Percentiles rank a stretch among this genome's conserved stretches.
Conservation (phyloP, 1,140 invertebrate genomes). For the Bombus confusus region DNA sequence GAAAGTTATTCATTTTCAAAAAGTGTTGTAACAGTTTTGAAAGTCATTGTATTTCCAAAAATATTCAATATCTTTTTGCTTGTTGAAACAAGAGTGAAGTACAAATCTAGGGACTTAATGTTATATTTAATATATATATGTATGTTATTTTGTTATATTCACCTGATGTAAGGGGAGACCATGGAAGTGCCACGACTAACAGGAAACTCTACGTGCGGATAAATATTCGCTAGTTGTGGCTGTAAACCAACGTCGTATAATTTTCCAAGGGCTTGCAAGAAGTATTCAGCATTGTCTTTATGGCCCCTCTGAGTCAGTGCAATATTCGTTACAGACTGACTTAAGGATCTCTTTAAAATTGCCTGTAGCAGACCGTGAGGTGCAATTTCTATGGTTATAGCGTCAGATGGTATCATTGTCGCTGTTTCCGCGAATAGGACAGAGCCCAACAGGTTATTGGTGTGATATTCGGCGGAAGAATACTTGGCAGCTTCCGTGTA, state of each 20-base stretch:
- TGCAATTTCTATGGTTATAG: conserved; percentile 91
- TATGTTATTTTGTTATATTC: neutral
- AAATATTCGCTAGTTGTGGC: conserved; percentile 85
- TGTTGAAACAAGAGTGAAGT: too few species aligned
- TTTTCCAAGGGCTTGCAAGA: conserved; percentile 89
- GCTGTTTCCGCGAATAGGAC: conserved; percentile 94
- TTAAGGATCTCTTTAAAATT: conserved; percentile 85
- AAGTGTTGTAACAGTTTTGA: too few species aligned
- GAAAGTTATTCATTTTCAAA: too few species aligned
- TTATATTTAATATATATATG: too few species aligned
- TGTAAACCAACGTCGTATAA: conserved; percentile 87
- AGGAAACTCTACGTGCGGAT: conserved; percentile 86
- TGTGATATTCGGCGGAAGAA: conserved; percentile 95
- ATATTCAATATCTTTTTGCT: too few species aligned
- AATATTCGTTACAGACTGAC: conserved; percentile 86
- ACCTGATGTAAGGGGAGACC: conserved; percentile 85
- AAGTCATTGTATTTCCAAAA: too few species aligned
- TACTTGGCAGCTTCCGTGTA: conserved; percentile 85
- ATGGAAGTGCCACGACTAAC: conserved; percentile 89
- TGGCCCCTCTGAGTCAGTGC: conserved; percentile 90
- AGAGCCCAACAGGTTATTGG: conserved; percentile 93
- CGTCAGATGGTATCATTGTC: conserved; percentile 89
- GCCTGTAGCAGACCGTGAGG: conserved; percentile 90
- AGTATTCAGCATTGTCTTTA: conserved; percentile 87
- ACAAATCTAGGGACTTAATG: neutral